Base-by-base conservation (phyloP, 2,113 vertebrate species). In the Furnarius figulus region DNA sequence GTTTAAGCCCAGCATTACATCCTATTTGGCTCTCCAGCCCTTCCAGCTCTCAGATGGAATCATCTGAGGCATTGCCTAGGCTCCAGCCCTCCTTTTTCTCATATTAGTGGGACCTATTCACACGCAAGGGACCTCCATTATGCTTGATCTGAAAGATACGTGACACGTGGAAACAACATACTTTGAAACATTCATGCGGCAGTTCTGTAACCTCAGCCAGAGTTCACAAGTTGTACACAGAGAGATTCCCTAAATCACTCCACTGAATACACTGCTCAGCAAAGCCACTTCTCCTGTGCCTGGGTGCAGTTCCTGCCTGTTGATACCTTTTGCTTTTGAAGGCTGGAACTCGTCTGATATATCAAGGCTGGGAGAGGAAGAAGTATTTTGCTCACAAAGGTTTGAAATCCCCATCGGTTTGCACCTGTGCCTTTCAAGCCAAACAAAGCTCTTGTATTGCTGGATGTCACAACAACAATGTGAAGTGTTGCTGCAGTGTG, bases 161-260 rank as follows among this genome's bases (percentile, higher is more conserved):
- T 91, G 90, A 91, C 94, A 82, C 2, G 71, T 79, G 87, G 71
- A 87, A 94, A 85, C 53, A 91, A 87, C 90, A 61, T 4, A 65
- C 95, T 93, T 95, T 93, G 90, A 94, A 96, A 91, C 82, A 76
- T 67, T 79, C 40, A 44, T 20, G 53, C 63, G 68, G 92, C 74
- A 93, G 90, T 68, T 94, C 87, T 0, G 2, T 87, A 94, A 89
- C 87, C 96, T 93, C 73, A 76, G 82, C 66, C 82, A 65, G 92
- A 76, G 96, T 89, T 96, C 96, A 89, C 53, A 40, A 58, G 89
- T 20, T 72, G 95, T 67, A 93, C 35, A 28, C 7, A 72, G 91
- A 73, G 14, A 95, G 87, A 85, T 82, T 85, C 74, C 85, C 85
- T 93, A 52, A 75, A 91, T 93, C 90, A 85, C 90, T 72, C 4